Conservation (phyloP, 2,113 vertebrate genomes). For the Acrocephalus kingi region DNA sequence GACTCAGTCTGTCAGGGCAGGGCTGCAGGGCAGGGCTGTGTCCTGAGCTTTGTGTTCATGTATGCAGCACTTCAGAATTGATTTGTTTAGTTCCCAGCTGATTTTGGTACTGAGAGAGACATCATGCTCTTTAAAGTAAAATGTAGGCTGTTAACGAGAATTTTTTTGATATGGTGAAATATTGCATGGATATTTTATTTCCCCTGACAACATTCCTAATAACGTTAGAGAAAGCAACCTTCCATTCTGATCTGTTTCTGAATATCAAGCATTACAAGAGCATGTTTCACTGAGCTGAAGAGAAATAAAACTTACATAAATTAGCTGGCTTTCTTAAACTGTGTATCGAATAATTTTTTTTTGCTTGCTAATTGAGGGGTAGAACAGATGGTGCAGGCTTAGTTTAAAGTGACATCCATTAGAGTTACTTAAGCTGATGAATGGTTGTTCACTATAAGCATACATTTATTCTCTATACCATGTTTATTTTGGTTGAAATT, state of each 20-base stretch:
- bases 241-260: neutral
- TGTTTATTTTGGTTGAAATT: constrained; percentile 56
- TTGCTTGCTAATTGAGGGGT: constrained; percentile 49
- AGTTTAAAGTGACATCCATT: constrained; percentile 62
- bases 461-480: neutral
- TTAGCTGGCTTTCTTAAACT: constrained; percentile 25
- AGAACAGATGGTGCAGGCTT: constrained; percentile 65
- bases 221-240: neutral
- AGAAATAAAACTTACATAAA: constrained; percentile 38
- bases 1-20: neutral
- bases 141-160: neutral
- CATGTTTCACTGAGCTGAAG: neutral
- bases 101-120: neutral
- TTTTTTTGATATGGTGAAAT: neutral
- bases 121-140: neutral
- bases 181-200: neutral
- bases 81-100: neutral
- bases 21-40: neutral
- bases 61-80: neutral
- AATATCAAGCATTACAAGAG: neutral
- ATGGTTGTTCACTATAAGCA: constrained; percentile 35
- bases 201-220: neutral
- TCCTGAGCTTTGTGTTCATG: neutral
- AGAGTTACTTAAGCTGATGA: constrained; percentile 58
- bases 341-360: constrained; percentile 5